Percentiles rank a stretch among this genome's conserved stretches.
phyloP scores from a whole-genome alignment of 1,140 invertebrate genomes.

The Tribolium castaneum region DNA sequence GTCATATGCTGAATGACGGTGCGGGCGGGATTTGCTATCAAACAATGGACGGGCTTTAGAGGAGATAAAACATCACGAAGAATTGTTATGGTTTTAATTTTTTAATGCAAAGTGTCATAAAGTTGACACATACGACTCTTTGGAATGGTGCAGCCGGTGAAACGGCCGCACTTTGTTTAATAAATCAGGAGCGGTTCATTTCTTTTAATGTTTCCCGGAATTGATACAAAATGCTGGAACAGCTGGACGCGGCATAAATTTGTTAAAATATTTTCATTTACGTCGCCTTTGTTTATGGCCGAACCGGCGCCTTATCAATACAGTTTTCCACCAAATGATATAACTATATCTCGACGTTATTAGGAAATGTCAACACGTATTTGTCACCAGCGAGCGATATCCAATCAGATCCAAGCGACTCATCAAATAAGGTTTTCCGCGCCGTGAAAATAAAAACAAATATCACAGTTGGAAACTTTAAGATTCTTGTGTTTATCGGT shows the following conservation, averaged over 20 bases:
- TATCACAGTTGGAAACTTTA: not conserved
- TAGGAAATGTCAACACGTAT: constrained; percentile 26
- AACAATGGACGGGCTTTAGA: not conserved
- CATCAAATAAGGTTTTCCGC: constrained; percentile 5
- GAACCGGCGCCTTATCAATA: not conserved
- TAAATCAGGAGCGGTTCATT: not conserved
- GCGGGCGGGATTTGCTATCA: not conserved
- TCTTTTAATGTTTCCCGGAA: not conserved
- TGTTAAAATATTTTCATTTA: no score
- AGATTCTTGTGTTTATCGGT: constrained; percentile 12
- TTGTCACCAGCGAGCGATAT: constrained; percentile 16
- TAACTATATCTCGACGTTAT: not conserved
- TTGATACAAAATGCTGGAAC: no score
- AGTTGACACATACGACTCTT: not conserved
- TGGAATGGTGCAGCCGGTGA: not conserved
- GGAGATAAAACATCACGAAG: not conserved
- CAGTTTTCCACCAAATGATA: not conserved
- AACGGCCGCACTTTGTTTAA: not conserved
- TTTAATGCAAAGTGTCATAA: not conserved
- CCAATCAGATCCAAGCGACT: constrained; percentile 17
- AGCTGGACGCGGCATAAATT: not conserved
- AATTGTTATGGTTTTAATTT: not conserved
- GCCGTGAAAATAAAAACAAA: not conserved
- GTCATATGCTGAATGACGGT: constrained; percentile 22
- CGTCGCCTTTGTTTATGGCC: no score